Evolutionary conservation across 2,888 invertebrate genomes (phyloP).

Genomic region (Ophion ellenae): DNA sequence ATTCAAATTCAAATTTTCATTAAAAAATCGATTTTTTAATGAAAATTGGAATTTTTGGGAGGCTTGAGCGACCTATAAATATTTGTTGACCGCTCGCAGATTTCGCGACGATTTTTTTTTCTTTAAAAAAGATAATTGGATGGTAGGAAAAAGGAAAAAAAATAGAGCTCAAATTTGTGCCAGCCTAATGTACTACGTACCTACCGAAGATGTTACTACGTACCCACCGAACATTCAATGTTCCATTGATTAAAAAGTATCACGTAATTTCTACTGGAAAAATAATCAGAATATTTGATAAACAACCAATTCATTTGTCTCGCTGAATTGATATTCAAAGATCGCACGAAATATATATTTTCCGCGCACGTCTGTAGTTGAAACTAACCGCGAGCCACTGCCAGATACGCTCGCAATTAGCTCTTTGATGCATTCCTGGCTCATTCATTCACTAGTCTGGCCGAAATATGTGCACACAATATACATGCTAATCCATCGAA

Average conservation of each 20-base stretch:
- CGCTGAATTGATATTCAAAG: not conserved
- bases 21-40: too few relatives aligned
- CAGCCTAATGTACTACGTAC: not conserved
- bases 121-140: too few relatives aligned
- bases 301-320: not conserved
- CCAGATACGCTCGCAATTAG: conserved; percentile 1
- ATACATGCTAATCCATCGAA: conserved; percentile 35
- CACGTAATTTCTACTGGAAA: not conserved
- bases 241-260: not conserved
- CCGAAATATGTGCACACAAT: conserved; percentile 33
- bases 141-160: too few relatives aligned
- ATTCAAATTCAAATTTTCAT: too few relatives aligned
- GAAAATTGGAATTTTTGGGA: too few relatives aligned
- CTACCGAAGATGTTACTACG: not conserved
- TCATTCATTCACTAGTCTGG: conserved; percentile 26
- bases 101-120: too few relatives aligned
- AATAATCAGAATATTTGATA: not conserved
- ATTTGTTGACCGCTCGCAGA: too few relatives aligned
- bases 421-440: conserved; percentile 30
- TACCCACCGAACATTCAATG: not conserved
- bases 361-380: not conserved
- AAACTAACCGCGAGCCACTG: not conserved
- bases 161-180: too few relatives aligned
- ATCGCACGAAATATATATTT: not conserved
- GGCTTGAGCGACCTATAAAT: too few relatives aligned